Evolutionary conservation across 2,888 invertebrate species (phyloP).

Genomic region (Cheilosia variabilis): DNA sequence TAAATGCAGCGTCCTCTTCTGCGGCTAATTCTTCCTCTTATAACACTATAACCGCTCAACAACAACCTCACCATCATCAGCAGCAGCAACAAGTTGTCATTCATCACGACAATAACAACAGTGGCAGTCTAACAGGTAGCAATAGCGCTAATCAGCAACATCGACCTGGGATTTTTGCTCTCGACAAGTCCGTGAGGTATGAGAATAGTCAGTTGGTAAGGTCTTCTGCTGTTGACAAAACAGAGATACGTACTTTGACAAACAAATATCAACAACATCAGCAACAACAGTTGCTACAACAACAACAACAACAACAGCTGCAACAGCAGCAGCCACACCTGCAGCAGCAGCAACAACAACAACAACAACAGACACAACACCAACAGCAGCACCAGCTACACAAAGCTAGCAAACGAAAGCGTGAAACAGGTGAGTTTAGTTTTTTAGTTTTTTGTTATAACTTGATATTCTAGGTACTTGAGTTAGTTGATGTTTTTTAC

Average conservation of each 20-base stretch:
- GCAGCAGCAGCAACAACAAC: slow-evolving; percentile 61
- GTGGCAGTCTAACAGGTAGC: slow-evolving; percentile 49
- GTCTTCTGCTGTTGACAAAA: slow-evolving; percentile 48
- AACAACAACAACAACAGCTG: slow-evolving; percentile 62
- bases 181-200: slow-evolving; percentile 66
- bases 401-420: slow-evolving; percentile 77
- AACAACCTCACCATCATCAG: no score
- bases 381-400: slow-evolving; percentile 68
- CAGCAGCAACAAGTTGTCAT: slow-evolving; percentile 58
- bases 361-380: slow-evolving; percentile 39
- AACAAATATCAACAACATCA: slow-evolving; percentile 77
- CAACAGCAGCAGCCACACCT: slow-evolving; percentile 39
- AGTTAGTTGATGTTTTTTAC: neutral
- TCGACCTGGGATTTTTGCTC: slow-evolving; percentile 66
- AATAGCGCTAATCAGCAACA: slow-evolving; percentile 64
- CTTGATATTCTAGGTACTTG: neutral
- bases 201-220: slow-evolving; percentile 63
- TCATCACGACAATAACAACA: slow-evolving; percentile 60
- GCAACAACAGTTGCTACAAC: slow-evolving; percentile 56
- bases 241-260: slow-evolving; percentile 60
- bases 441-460: neutral
- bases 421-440: slow-evolving; percentile 77
- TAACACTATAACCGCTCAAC: slow-evolving; percentile 37
- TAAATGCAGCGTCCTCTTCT: slow-evolving; percentile 60
- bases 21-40: slow-evolving; percentile 42